Conservation (phyloP, 2,797 vertebrate genomes). For the Pelodytes ibericus region DNA sequence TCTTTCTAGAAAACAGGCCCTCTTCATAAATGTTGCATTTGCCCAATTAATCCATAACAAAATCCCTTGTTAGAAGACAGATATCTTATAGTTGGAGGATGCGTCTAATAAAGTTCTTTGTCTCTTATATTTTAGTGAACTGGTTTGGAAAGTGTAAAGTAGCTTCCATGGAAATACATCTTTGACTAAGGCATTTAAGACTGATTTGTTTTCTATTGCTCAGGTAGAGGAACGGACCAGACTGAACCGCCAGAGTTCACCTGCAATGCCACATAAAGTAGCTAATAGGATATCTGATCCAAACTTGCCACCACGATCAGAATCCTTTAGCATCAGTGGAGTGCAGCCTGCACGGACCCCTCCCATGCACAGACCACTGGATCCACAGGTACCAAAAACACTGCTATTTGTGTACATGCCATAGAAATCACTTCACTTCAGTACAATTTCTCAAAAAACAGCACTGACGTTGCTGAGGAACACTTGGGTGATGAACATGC, state of each 20-base stretch:
- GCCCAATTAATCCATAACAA: too few species aligned
- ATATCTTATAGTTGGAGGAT: not conserved
- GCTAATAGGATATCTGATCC: constrained; percentile 97
- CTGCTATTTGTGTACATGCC: not conserved
- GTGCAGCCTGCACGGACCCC: constrained; percentile 93
- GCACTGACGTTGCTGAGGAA: too few species aligned
- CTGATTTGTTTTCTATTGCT: not conserved
- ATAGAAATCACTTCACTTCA: not conserved
- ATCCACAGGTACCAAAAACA: constrained; percentile 84
- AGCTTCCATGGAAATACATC: not conserved
- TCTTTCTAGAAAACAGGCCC: too few species aligned
- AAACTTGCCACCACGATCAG: constrained; percentile 90
- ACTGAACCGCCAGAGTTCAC: constrained; percentile 89
- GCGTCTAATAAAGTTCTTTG: not conserved
- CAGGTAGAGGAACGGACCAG: constrained; percentile 88
- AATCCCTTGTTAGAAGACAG: too few species aligned
- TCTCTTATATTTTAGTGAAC: not conserved
- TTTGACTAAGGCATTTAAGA: not conserved
- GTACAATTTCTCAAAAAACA: too few species aligned
- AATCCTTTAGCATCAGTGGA: constrained; percentile 94
- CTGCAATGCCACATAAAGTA: constrained; percentile 93
- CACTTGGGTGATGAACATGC: too few species aligned
- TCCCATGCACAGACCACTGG: constrained; percentile 90
- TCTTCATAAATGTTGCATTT: too few species aligned
- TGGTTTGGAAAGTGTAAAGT: constrained; percentile 31